Base-by-base conservation (phyloP, 2,113 vertebrate species). In the Pedetes capensis region DNA sequence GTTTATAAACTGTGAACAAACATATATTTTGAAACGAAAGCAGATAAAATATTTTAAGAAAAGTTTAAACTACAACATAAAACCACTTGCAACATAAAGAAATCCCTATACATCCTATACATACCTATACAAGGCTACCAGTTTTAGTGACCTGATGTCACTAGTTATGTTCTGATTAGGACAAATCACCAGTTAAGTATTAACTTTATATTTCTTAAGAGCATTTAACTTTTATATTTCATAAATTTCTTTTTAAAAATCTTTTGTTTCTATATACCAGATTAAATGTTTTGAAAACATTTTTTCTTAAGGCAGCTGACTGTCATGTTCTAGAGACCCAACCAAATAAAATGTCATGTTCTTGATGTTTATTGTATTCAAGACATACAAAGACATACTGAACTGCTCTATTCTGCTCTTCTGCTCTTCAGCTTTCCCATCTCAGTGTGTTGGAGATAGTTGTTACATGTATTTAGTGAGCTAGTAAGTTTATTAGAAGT, bases 281-380 rank as follows among this genome's bases (percentile, higher is more conserved):
- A 74, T 88, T 32, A 85, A 39, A 95, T 96, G 44, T 94, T 96
- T 95, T 95, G 87, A 91, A 80, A 87, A 78, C 71, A 20, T 34
- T 57, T 76, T 42, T 84, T 89, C 32, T 27, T 11, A 80, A 53
- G 94, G 63, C 55, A 93, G 32, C 5, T 71, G 12, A 88, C 13
- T 96, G 22, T 20, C 3, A 34, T 94, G 25, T 91, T 95, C 39
- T 64, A 37, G 42, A 91, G 39, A 94, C 4, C 2, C 2, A 42
- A 49, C 12, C 47, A 83, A 82, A 72, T 83, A 74, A 85, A 87
- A 66, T 78, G 47, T 76, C 16, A 2, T 64, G 10, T 88, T 23
- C 8, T 83, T 92, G 18, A 55, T 95, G 51, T 90, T 95, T 84
- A 85, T 94, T 93, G 34, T 86, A 0, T 91, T 91, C 2, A 79